Evolutionary conservation across 2,113 vertebrate species (phyloP).

Genomic region (Patagioenas fasciata): DNA sequence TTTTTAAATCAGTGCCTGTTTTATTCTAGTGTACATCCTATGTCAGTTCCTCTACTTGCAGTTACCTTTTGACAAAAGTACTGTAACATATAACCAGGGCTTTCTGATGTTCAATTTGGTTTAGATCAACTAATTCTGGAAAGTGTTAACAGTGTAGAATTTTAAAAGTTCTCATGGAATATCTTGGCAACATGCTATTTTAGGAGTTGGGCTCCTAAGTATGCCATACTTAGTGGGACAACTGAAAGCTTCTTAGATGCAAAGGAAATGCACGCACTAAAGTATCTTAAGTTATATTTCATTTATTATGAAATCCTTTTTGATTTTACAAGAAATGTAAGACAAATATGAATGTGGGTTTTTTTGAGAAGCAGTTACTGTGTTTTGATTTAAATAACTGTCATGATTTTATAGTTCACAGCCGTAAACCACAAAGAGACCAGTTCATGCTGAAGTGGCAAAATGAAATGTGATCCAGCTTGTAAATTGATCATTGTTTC

Average conservation of each 20-base stretch:
- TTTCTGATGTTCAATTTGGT: conserved; percentile 8
- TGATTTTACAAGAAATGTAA: conserved; percentile 47
- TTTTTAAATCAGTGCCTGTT: conserved; percentile 20
- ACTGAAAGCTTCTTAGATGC: conserved; percentile 45
- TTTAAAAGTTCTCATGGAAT: conserved; percentile 33
- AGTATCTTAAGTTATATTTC: conserved; percentile 48
- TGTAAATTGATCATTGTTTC: conserved; percentile 74
- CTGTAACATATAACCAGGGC: conserved; percentile 45
- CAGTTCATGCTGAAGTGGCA: conserved; percentile 61
- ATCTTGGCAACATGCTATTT: conserved; percentile 57
- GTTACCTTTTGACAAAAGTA: conserved; percentile 45
- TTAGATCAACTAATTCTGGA: conserved; percentile 18
- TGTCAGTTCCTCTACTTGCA: neutral
- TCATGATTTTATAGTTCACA: conserved; percentile 50
- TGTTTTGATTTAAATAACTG: conserved; percentile 64
- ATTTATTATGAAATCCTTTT: conserved; percentile 37
- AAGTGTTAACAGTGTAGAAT: conserved; percentile 14
- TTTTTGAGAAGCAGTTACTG: conserved; percentile 52
- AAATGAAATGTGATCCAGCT: conserved; percentile 61
- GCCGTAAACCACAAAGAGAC: conserved; percentile 50
- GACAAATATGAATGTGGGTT: conserved; percentile 46
- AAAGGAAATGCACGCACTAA: conserved; percentile 48
- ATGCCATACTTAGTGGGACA: neutral
- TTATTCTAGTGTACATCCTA: conserved; percentile 11
- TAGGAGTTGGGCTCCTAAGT: conserved; percentile 34